Conservation (phyloP, 2,797 vertebrate species). For the Hemitrygon akajei region DNA sequence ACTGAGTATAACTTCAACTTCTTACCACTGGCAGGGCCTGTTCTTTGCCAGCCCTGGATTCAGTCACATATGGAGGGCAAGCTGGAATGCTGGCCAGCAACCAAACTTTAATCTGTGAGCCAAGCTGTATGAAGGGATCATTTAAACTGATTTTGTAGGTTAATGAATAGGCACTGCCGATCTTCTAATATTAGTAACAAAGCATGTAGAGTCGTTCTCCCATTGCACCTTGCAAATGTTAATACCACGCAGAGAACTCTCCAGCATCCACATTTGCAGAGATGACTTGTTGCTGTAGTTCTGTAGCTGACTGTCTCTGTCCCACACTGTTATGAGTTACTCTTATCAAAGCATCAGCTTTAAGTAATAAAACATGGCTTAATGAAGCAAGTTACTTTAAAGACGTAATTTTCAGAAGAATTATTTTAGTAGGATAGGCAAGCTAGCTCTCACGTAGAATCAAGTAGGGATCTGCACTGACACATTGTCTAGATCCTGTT, state of each 20-base stretch:
- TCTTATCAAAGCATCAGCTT: background rate
- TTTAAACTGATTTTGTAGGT: conserved; percentile 5
- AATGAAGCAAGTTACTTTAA: background rate
- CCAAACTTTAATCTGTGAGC: conserved; percentile 27
- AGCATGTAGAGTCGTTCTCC: background rate
- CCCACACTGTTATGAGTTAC: background rate
- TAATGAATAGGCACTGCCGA: background rate
- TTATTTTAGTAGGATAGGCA: no score
- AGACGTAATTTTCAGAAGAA: background rate
- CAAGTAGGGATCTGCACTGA: background rate
- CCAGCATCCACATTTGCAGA: background rate
- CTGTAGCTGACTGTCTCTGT: background rate
- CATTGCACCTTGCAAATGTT: background rate
- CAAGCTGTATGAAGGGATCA: background rate
- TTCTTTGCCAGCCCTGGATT: background rate
- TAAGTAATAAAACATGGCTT: background rate
- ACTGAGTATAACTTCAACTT: background rate
- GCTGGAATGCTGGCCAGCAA: conserved; percentile 26
- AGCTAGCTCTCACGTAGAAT: background rate
- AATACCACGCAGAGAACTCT: background rate
- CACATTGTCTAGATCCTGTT: background rate
- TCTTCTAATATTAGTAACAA: conserved; percentile 23
- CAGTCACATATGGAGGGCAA: background rate
- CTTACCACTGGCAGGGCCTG: background rate
- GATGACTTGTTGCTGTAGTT: conserved; percentile 9